A percentile compares a stretch with the other conserved stretches of the same genome.
Conservation (phyloP, 92 coral and sea anemone genomes). For the Plumapathes pennacea region DNA sequence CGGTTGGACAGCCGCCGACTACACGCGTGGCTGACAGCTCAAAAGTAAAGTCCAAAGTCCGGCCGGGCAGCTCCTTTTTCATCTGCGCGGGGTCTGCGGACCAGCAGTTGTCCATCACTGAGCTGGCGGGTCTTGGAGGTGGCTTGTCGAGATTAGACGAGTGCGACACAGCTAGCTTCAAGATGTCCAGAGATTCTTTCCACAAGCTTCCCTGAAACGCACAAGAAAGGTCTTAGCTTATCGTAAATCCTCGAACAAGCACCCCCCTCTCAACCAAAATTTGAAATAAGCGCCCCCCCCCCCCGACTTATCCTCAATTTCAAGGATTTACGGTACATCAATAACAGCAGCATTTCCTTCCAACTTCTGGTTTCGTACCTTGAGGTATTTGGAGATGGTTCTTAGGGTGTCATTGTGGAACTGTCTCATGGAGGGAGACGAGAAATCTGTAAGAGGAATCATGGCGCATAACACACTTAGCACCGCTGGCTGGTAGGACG, state of each 20-base stretch:
- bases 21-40: slow-evolving; percentile 81
- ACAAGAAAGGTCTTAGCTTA: not conserved
- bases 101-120: slow-evolving; percentile 93
- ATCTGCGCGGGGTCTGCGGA: slow-evolving; percentile 72
- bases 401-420: slow-evolving; percentile 83
- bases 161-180: slow-evolving; percentile 91
- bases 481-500: slow-evolving; percentile 77
- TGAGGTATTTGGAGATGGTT: slow-evolving; percentile 85
- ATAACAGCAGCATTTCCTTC: too few relatives aligned
- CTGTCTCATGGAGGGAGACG: slow-evolving; percentile 78
- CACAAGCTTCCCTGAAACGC: slow-evolving; percentile 81
- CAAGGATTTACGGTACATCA: too few relatives aligned
- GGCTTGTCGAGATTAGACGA: slow-evolving; percentile 90
- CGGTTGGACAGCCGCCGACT: slow-evolving; percentile 57
- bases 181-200: slow-evolving; percentile 92
- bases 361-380: too few relatives aligned
- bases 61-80: slow-evolving; percentile 93
- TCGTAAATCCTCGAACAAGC: too few relatives aligned
- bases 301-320: too few relatives aligned
- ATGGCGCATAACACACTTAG: slow-evolving; percentile 79
- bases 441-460: slow-evolving; percentile 86
- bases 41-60: slow-evolving; percentile 93
- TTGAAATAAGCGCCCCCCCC: too few relatives aligned
- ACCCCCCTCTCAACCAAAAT: too few relatives aligned
- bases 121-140: slow-evolving; percentile 84